Evolutionary conservation across 2,113 vertebrate species (phyloP), one percentile per base, ranked within the genome.

Genomic region (Dromiciops gliroides): DNA sequence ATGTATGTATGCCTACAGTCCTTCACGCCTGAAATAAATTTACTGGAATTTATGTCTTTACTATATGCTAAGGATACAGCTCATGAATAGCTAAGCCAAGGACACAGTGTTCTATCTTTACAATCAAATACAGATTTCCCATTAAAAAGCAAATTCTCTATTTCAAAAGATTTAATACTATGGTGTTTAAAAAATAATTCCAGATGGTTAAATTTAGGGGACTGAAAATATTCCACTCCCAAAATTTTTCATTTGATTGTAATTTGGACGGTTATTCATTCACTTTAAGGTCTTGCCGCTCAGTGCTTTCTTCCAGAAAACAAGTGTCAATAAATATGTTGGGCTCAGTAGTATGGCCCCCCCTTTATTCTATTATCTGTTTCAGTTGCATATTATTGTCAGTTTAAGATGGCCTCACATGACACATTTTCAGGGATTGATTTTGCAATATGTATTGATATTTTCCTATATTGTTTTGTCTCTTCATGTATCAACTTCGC

Each of bases 111-210:
- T 97, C 98, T 95, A 97, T 97, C 97, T 97, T 97, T 97, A 94
- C 96, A 97, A 97, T 98, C 95, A 97, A 97, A 95, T 94, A 97
- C 96, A 97, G 98, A 98, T 97, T 97, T 97, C 94, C 90, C 89
- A 96, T 95, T 97, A 97, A 97, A 97, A 97, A 22, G 75, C 94
- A 97, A 96, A 97, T 89, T 95, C 53, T 95, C 95, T 94, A 91
- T 96, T 97, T 98, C 96, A 96, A 97, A 97, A 97, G 94, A 97
- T 96, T 97, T 97, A 97, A 97, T 94, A 97, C 94, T 97, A 97
- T 94, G 92, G 94, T 91, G 49, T 88, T 96, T 97, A 95, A 96
- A 96, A 97, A 98, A 97, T 97, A 96, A 97, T 95, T 97, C 97
- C 96, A 98, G 97, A 97, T 98, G 96, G 91, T 67, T 95, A 95